A percentile compares a stretch with the other conserved stretches of the same genome.
Conservation (phyloP, 2,113 vertebrate genomes). For the Apeltes quadracus region DNA sequence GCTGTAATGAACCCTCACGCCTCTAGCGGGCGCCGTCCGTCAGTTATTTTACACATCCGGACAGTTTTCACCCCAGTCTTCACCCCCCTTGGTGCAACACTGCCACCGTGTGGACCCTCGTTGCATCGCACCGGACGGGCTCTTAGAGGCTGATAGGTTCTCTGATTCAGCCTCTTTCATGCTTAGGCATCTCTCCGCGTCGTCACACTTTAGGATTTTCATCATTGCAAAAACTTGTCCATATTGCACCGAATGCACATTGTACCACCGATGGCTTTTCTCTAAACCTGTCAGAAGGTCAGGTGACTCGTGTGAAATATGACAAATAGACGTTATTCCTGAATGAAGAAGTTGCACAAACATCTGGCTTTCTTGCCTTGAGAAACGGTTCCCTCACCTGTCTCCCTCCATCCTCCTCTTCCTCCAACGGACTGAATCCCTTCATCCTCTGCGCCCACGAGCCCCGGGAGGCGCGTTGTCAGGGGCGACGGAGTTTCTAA, state of each 20-base stretch:
- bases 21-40: neutral
- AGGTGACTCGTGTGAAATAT: neutral
- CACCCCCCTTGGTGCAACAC: constrained; percentile 8
- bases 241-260: too few species aligned
- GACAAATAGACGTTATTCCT: neutral
- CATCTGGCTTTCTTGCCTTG: too few species aligned
- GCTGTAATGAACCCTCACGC: neutral
- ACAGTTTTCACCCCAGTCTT: neutral
- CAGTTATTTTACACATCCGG: neutral
- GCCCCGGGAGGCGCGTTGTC: constrained; percentile 53
- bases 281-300: too few species aligned
- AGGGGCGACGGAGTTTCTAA: constrained; percentile 47
- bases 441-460: constrained; percentile 35
- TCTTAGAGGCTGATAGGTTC: too few species aligned
- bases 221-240: too few species aligned
- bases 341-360: neutral
- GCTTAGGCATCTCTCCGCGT: too few species aligned
- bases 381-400: neutral
- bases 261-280: too few species aligned
- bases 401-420: neutral
- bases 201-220: too few species aligned
- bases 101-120: constrained; percentile 42
- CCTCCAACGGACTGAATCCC: constrained; percentile 20
- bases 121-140: constrained; percentile 3
- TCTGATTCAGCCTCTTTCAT: too few species aligned